A percentile compares a stretch with the other conserved stretches of the same genome.
Evolutionary conservation across 2,888 invertebrate species (phyloP).

Genomic region (Scaptomyza tumidula): DNA sequence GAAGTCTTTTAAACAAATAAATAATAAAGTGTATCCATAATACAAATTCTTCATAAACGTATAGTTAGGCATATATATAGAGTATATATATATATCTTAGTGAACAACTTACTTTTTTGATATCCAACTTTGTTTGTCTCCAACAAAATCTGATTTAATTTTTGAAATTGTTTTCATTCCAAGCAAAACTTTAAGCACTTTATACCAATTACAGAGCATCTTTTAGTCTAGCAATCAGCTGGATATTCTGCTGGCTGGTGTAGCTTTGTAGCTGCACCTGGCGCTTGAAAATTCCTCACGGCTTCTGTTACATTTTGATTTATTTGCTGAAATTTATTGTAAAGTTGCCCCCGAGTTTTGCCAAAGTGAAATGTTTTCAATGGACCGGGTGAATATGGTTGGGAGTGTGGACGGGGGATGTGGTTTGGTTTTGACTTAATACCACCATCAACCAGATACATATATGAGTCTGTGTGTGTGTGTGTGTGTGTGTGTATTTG

Average conservation of each 20-base stretch:
- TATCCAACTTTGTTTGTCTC: too few relatives aligned
- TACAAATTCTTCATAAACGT: too few relatives aligned
- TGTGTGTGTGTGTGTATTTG: conserved; percentile 24
- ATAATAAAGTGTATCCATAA: too few relatives aligned
- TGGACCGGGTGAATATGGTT: conserved; percentile 13
- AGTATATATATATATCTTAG: too few relatives aligned
- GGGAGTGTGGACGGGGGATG: neutral
- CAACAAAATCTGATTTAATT: too few relatives aligned
- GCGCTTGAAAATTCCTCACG: conserved; percentile 71
- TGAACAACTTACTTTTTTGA: too few relatives aligned
- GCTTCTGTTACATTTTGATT: conserved; percentile 77
- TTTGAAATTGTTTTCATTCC: too few relatives aligned
- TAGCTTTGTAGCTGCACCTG: conserved; percentile 59
- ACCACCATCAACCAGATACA: conserved; percentile 30
- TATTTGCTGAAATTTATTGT: conserved; percentile 79
- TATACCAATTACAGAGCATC: conserved; percentile 14
- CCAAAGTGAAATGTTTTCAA: conserved; percentile 50
- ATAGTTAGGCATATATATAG: too few relatives aligned
- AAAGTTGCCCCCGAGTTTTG: conserved; percentile 56
- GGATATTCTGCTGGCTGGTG: neutral
- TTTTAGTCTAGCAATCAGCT: neutral
- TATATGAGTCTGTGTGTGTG: conserved; percentile 4
- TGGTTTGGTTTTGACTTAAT: conserved; percentile 24
- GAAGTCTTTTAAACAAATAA: too few relatives aligned
- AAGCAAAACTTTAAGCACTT: too few relatives aligned